A percentile compares a stretch with the other conserved stretches of the same genome.
phyloP scores from a whole-genome alignment of 1,140 invertebrate genomes.

The Pseudomyrmex pallidus region DNA sequence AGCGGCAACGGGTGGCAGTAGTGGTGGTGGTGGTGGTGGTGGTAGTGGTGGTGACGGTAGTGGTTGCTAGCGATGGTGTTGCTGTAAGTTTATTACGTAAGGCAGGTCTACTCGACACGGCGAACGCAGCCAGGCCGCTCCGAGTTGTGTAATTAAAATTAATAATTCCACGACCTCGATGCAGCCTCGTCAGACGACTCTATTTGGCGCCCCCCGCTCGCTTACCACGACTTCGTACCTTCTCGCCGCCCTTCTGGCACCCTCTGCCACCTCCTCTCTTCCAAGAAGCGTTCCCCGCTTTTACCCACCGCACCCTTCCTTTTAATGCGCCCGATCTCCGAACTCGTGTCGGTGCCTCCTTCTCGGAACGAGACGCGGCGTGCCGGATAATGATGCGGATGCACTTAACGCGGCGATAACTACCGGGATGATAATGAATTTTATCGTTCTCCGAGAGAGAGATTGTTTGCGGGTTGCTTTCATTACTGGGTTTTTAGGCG shows the following conservation, averaged over 20 bases:
- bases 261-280: not conserved
- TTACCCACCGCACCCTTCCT: conserved; percentile 47
- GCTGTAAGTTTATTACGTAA: conserved; percentile 74
- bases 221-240: conserved; percentile 43
- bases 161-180: conserved; percentile 74
- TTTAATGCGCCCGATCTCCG: conserved; percentile 52
- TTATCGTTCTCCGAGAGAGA: conserved; percentile 34
- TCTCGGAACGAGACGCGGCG: conserved; percentile 56
- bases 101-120: conserved; percentile 68
- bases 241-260: conserved; percentile 6
- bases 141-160: conserved; percentile 76
- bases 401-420: conserved; percentile 55
- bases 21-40: not conserved
- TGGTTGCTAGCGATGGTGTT: conserved; percentile 70
- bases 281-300: not conserved
- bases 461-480: conserved; percentile 47
- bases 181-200: conserved; percentile 73
- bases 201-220: conserved; percentile 59
- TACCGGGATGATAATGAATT: conserved; percentile 52
- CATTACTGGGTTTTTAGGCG: conserved; percentile 31
- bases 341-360: conserved; percentile 57
- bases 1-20: conserved; percentile 22
- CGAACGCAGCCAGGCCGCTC: conserved; percentile 64
- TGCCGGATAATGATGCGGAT: conserved; percentile 59
- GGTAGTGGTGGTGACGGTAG: conserved; percentile 15